Evolutionary conservation across 2,888 invertebrate genomes (phyloP).

Genomic region (Dryobotodes eremita): DNA sequence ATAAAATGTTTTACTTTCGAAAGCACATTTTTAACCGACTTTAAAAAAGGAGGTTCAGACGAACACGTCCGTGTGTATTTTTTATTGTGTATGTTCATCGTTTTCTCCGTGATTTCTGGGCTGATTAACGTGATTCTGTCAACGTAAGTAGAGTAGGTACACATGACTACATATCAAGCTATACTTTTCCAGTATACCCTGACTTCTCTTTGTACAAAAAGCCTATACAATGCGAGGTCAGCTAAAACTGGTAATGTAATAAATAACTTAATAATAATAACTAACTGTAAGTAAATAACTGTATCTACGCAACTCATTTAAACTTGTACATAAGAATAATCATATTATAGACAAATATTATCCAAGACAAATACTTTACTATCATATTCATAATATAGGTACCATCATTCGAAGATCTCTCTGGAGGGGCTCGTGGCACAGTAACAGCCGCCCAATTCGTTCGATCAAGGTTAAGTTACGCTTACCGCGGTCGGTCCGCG

Average conservation of each 20-base stretch:
- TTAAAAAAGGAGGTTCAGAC: neutral
- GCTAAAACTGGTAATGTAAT: no score
- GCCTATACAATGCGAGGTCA: no score
- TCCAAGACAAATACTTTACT: neutral
- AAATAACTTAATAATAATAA: no score
- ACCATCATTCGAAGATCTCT: neutral
- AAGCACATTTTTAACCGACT: neutral
- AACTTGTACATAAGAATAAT: neutral
- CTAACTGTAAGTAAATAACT: no score
- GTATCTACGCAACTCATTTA: neutral
- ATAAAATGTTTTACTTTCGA: neutral
- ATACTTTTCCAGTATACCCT: no score
- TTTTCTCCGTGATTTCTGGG: neutral
- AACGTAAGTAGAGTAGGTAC: no score
- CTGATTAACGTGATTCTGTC: neutral
- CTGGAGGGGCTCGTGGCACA: neutral
- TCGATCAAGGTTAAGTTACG: conserved; percentile 5
- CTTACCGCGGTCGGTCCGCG: neutral
- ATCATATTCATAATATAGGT: neutral
- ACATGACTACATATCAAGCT: no score
- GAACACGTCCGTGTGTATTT: neutral
- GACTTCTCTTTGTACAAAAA: no score
- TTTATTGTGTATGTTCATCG: neutral
- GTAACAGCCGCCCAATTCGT: neutral
- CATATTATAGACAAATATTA: neutral